Base-by-base conservation (phyloP, 2,113 vertebrate genomes). In the Turdus rufiventris region DNA sequence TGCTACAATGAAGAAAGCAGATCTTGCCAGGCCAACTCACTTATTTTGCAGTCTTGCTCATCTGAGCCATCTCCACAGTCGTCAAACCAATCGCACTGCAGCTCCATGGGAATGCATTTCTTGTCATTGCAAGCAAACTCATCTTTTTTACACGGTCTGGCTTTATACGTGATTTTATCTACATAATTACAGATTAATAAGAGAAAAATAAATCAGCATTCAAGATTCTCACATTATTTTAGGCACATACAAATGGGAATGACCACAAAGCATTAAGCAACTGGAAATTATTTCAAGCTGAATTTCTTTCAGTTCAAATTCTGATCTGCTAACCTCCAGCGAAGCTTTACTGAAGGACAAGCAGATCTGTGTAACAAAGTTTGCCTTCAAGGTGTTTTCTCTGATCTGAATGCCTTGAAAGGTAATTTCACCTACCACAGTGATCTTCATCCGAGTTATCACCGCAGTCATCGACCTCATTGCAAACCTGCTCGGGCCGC, bases 31-130 rank as follows among this genome's bases (percentile, higher is more conserved):
- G 36, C 33, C 80, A 58, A 98, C 99, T 98, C 97, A 99, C 99
- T 97, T 84, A 97, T 98, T 97, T 98, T 99, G 98, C 99, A 99
- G 96, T 98, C 98, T 61, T 98, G 98, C 88, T 99, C 99, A 57
- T 99, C 99, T 2, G 99, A 99, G 62, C 98, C 98, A 20, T 99
- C 99, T n/a, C 98, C 99, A 34, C 99, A 99, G 97, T 99, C 99
- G 78, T 98, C 98, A 88, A 99, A 99, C 26, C 98, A 97, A 86
- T 99, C 99, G 1, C 99, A 99, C 95, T 99, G 99, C 29, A 99
- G 97, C 88, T 98, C 98, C 93, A 98, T 93, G 3, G 98, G 98
- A 79, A 99, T 97, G 76, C 99, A 99, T 40, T 97, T 99, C 68
- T 97, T 98, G 96, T 99, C 99, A 34, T 78, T 97, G 94, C 99